Evolutionary conservation across 1,140 invertebrate genomes (phyloP).

Genomic region (Branchinecta lynchi): DNA sequence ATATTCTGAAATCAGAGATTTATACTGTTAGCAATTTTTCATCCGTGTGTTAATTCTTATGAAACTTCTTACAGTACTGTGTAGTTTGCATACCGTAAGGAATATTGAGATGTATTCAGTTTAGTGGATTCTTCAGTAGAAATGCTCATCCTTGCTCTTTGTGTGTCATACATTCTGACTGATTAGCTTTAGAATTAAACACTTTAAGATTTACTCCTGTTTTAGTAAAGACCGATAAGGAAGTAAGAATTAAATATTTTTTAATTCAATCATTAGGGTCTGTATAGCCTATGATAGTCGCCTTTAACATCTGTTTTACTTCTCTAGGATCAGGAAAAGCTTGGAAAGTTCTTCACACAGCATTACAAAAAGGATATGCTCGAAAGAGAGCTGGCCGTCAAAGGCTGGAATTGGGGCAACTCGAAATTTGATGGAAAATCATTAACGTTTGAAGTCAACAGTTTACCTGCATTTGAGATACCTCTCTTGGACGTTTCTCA

Average conservation of each 20-base stretch:
- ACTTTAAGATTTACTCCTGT: conserved; percentile 14
- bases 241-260: no score
- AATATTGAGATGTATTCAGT: no score
- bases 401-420: conserved; percentile 99
- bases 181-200: not conserved
- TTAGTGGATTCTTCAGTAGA: no score
- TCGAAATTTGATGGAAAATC: conserved; percentile 84
- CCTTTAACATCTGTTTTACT: not conserved
- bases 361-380: conserved; percentile 72
- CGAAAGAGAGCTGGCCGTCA: conserved; percentile 80
- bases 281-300: conserved; percentile 14
- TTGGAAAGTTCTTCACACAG: conserved; percentile 62
- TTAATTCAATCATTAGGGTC: no score
- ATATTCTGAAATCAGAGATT: no score
- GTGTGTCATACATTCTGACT: not conserved
- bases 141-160: no score
- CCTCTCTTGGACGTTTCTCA: conserved; percentile 90
- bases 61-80: no score
- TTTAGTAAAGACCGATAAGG: no score
- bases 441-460: conserved; percentile 80
- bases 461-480: conserved; percentile 84
- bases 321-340: conserved; percentile 30
- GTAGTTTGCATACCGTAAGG: no score
- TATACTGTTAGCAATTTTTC: no score
- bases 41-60: no score